A percentile compares a stretch with the other conserved stretches of the same genome.
phyloP scores from a whole-genome alignment of 2,888 invertebrate genomes.

The Dryococelus australis region DNA sequence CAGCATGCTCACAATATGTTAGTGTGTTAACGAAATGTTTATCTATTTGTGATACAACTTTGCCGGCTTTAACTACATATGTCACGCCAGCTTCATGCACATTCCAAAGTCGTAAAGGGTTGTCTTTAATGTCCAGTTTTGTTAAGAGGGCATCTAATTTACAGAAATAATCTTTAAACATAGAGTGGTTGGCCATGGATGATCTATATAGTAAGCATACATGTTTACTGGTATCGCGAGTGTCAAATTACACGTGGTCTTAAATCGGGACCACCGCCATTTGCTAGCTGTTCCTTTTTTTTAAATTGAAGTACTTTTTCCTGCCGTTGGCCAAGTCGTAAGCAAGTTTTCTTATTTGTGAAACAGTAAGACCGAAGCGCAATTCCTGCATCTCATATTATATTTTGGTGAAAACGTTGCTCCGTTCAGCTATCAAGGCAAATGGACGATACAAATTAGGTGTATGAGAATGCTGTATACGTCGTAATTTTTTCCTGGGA shows the following conservation, averaged over 20 bases:
- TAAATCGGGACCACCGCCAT: conserved; percentile 13
- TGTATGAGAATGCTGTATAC: background rate
- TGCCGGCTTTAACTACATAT: conserved; percentile 19
- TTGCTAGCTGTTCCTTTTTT: conserved; percentile 4
- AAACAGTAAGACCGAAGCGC: conserved; percentile 19
- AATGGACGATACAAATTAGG: conserved; percentile 3
- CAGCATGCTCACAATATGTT: conserved; percentile 1
- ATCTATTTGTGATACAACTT: background rate
- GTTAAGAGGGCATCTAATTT: background rate
- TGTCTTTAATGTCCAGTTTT: background rate
- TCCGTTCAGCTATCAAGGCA: background rate
- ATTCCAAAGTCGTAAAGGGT: conserved; percentile 13
- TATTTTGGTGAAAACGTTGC: background rate
- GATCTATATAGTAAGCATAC: background rate
- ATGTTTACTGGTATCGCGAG: conserved; percentile 4
- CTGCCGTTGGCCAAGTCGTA: background rate
- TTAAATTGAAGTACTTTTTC: background rate
- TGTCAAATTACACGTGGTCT: background rate
- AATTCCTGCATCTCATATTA: conserved; percentile 30
- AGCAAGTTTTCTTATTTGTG: background rate
- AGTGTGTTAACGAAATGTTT: conserved; percentile 16
- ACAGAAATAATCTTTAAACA: conserved; percentile 7
- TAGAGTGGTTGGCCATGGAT: conserved; percentile 12
- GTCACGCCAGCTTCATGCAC: conserved; percentile 16
- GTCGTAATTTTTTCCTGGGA: background rate